These are phyloP conservation scores for Dipodomys spectabilis DNA, from an alignment of 2,113 vertebrate species.

Conservation along the genomic window DNA sequence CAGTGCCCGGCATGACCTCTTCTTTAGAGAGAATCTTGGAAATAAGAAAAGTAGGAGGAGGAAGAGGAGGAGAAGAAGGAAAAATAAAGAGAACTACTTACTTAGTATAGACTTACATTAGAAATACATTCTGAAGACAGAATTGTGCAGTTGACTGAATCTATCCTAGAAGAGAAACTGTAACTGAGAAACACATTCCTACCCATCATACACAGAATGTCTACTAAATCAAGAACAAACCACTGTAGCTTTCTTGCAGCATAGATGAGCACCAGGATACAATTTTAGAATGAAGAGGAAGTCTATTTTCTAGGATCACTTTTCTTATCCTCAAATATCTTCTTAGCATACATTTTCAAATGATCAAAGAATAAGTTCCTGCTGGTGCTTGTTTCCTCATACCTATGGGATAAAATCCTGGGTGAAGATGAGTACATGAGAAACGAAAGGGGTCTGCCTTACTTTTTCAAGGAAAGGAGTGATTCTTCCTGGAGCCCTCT, in stretches of 20 bases:
- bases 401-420: background rate
- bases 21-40: constrained; percentile 55
- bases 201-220: background rate
- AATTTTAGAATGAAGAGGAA: background rate
- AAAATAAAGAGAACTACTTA: background rate
- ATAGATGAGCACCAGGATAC: background rate
- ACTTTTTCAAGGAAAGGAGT: background rate
- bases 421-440: background rate
- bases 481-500: background rate
- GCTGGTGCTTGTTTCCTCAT: background rate
- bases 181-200: background rate
- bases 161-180: background rate
- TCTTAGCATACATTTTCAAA: constrained; percentile 25
- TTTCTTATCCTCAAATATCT: background rate
- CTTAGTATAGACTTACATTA: background rate
- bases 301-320: background rate
- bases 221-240: constrained; percentile 1
- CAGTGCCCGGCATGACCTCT: no score
- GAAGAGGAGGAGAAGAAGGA: background rate
- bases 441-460: background rate
- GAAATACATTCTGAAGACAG: constrained; percentile 26
- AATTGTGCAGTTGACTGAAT: background rate
- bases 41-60: background rate
- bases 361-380: background rate
- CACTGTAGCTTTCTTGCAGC: background rate